Conservation (phyloP, 2,888 invertebrate genomes). For the Stenodera caucasica region DNA sequence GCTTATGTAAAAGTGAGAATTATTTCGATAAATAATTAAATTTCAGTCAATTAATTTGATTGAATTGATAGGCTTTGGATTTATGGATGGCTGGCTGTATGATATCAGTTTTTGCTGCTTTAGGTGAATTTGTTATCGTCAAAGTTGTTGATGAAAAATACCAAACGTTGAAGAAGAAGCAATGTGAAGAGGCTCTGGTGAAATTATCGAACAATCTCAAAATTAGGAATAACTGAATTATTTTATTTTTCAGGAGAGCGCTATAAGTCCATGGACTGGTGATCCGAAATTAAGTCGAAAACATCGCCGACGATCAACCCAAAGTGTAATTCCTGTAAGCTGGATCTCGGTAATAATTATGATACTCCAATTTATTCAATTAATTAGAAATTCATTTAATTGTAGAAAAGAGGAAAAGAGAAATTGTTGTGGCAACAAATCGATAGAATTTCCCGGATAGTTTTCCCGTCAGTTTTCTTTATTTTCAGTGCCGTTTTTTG, state of each 20-base stretch:
- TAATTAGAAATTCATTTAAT: no score
- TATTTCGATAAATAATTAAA: no score
- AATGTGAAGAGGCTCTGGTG: slow-evolving; percentile 57
- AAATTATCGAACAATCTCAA: no score
- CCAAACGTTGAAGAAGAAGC: slow-evolving; percentile 64
- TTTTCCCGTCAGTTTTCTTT: slow-evolving; percentile 78
- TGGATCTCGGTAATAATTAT: slow-evolving; percentile 37
- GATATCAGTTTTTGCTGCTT: slow-evolving; percentile 82
- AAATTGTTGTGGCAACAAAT: slow-evolving; percentile 79
- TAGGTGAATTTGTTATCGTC: slow-evolving; percentile 81
- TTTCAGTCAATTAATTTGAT: no score
- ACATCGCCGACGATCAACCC: background rate
- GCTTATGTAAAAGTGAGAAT: slow-evolving; percentile 78
- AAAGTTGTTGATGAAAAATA: slow-evolving; percentile 79
- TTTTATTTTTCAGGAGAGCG: slow-evolving; percentile 37
- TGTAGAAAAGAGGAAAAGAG: slow-evolving; percentile 66
- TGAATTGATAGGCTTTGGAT: slow-evolving; percentile 65
- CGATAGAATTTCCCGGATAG: slow-evolving; percentile 73
- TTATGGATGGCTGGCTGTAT: slow-evolving; percentile 90
- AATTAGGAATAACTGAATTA: background rate
- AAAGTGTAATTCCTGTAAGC: slow-evolving; percentile 29
- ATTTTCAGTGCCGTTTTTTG: slow-evolving; percentile 77
- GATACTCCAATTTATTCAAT: no score
- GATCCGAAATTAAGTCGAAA: slow-evolving; percentile 31
- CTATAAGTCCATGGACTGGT: slow-evolving; percentile 44